A percentile compares a stretch with the other conserved stretches of the same genome.
phyloP scores from a whole-genome alignment of 2,888 invertebrate genomes.

The Agrochola macilenta region DNA sequence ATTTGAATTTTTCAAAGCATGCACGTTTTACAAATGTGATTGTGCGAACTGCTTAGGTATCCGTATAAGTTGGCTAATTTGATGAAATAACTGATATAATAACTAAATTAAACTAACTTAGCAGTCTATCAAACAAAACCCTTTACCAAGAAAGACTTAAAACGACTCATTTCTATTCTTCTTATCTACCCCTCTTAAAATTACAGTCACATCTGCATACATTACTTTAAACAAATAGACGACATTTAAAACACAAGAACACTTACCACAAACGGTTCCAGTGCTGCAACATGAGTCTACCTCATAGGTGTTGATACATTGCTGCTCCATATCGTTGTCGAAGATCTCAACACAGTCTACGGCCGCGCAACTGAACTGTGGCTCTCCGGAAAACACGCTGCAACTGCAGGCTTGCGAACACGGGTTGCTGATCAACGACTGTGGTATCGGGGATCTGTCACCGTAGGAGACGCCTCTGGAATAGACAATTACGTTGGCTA shows the following conservation, averaged over 20 bases:
- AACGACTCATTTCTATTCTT: not conserved
- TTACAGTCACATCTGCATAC: slow-evolving; percentile 20
- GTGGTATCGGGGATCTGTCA: slow-evolving; percentile 77
- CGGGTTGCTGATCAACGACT: slow-evolving; percentile 79
- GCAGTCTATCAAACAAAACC: not conserved
- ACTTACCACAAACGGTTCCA: slow-evolving; percentile 83
- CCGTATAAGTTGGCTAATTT: not conserved
- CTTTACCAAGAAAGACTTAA: not conserved
- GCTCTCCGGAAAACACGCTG: slow-evolving; percentile 69
- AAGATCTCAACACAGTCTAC: slow-evolving; percentile 85
- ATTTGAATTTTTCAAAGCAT: not conserved
- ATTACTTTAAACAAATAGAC: slow-evolving; percentile 4
- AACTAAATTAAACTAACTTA: not conserved
- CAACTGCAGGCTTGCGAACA: slow-evolving; percentile 85
- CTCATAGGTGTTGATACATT: slow-evolving; percentile 82
- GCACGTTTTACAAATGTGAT: not conserved
- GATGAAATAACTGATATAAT: not conserved
- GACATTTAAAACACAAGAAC: not conserved
- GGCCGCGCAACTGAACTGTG: slow-evolving; percentile 83
- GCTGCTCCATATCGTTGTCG: slow-evolving; percentile 77
- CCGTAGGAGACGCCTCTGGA: slow-evolving; percentile 82
- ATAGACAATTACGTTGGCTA: slow-evolving; percentile 54
- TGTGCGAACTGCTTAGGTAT: not conserved
- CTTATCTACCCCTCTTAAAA: not conserved
- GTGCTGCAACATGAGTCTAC: slow-evolving; percentile 84